Base-by-base conservation (phyloP, 2,113 vertebrate genomes). In the Pogona vitticeps region DNA sequence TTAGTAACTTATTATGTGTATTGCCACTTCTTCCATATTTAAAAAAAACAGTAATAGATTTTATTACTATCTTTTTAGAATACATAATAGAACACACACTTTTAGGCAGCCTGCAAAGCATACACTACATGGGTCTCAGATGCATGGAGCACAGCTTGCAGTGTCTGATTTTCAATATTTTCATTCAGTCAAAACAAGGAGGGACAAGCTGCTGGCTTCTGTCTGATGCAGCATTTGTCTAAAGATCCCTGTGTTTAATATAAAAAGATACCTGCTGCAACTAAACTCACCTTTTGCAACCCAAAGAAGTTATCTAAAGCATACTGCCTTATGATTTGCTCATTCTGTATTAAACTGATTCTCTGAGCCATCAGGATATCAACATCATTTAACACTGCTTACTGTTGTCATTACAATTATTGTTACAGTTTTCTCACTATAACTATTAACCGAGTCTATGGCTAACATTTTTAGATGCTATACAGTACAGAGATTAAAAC, bases 1-100 rank as follows among this genome's bases (percentile, higher is more conserved):
- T 79, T 36, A 58, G 17, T 31, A 18, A n/a, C 71, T 42, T 70
- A n/a, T n/a, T n/a, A 82, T 28, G 72, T 71, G 38, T 36, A 26
- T n/a, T 42, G 23, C n/a, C 36, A 38, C 38, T 73, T 26, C 70
- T 65, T 65, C 52, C 46, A n/a, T 70, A 73, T 31, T 9, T 76
- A 31, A 26, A 83, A 58, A n/a, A 31, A 84, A 36, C 14, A 38
- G 7, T 33, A 23, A 76, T 58, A 40, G 59, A 40, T 9, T 23
- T 63, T 33, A 28, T 6, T 28, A 38, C 3, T 36, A 3, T 63
- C 33, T 26, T 80, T n/a, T 33, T 20, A 15, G 36, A 28, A 40
- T 23, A 13, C 2, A 1, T 33, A 15, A 2, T 1, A 36, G 31
- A n/a, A n/a, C n/a, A n/a, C n/a, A n/a, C n/a, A n/a, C n/a, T n/a